Evolutionary conservation across 2,113 vertebrate species (phyloP), one percentile per base, ranked within the genome.

Genomic region (Crotalus helleri): DNA sequence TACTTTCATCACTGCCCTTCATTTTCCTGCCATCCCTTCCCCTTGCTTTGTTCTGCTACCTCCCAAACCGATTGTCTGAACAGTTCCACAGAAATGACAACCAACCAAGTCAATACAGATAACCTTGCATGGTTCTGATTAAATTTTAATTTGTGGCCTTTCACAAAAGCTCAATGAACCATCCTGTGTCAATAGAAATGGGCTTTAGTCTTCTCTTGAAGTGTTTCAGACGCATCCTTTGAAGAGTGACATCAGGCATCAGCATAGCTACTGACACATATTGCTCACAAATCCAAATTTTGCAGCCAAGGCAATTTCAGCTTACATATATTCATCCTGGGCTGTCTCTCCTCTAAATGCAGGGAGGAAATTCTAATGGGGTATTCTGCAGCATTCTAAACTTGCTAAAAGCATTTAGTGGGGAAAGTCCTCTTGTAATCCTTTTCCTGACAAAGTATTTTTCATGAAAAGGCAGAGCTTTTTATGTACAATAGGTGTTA

Each of bases 151-250:
- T 39, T 39, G 39, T 39, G 39, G 39, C 39, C 39, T 46, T 91
- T 87, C 88, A 91, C 93, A 55, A 86, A 85, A 88, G 69, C 55
- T 54, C 74, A 86, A n/a, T 15, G 23, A 87, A 91, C 69, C 92
- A 74, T 55, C 85, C 33, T 46, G 9, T n/a, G 44, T 51, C 92
- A 69, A 90, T 23, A 87, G 44, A 92, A 55, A 85, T 11, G 24
- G 33, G 24, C 58, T 64, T 54, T 54, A 85, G 58, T 39, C 81
- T 13, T 23, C 21, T 64, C 74, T 13, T 61, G 44, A 26, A 49
- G 49, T n/a, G 39, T 53, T 46, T 90, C 8, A 4, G 33, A 21
- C 4, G 46, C 24, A 29, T 59, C 51, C n/a, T 24, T 51, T 85
- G 74, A 90, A 85, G 53, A 49, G 24, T 7, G 11, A 46, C 53